A percentile compares a stretch with the other conserved stretches of the same genome.
phyloP scores from a whole-genome alignment of 1,140 invertebrate genomes.

The Prorops nasuta region DNA sequence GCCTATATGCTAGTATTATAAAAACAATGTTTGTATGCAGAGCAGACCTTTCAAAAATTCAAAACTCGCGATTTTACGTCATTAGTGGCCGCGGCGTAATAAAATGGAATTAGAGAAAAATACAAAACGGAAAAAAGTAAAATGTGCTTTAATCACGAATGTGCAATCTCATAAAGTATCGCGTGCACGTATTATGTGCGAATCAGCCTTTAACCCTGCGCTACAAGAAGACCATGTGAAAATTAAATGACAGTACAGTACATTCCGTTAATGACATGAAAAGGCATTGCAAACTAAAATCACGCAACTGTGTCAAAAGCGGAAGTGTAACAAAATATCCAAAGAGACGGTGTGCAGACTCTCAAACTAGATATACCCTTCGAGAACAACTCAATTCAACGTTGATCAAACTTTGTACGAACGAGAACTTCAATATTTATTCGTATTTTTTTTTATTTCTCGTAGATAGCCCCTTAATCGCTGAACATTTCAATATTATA shows the following conservation, averaged over 20 bases:
- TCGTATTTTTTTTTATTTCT: background rate
- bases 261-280: background rate
- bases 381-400: too few species aligned
- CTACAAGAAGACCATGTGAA: background rate
- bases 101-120: background rate
- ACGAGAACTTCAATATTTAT: too few species aligned
- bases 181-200: conserved; percentile 4
- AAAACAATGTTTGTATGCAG: too few species aligned
- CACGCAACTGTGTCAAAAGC: conserved; percentile 29
- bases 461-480: background rate
- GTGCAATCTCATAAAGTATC: conserved; percentile 12
- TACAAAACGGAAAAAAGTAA: background rate
- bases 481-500: too few species aligned
- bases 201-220: background rate
- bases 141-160: background rate
- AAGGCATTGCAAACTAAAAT: conserved; percentile 28
- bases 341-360: background rate
- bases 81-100: background rate
- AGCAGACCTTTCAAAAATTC: too few species aligned
- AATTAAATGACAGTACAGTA: background rate
- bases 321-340: conserved; percentile 8
- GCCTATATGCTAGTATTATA: too few species aligned
- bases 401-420: too few species aligned
- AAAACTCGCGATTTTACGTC: too few species aligned
- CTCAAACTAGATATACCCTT: too few species aligned